phyloP scores from a whole-genome alignment of 1,140 invertebrate species.

The Pantala flavescens region DNA sequence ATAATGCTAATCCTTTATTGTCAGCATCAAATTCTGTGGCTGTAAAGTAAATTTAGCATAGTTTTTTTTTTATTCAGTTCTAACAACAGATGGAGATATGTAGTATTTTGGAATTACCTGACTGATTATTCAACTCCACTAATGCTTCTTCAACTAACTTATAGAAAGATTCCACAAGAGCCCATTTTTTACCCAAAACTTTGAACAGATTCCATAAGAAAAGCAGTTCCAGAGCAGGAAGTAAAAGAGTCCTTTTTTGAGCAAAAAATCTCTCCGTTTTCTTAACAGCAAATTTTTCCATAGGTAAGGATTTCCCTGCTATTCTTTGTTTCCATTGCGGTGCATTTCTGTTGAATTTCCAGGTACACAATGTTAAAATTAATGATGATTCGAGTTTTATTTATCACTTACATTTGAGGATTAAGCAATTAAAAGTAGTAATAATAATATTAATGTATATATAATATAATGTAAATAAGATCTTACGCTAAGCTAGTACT shows the following conservation, averaged over 20 bases:
- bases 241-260: slow-evolving; percentile 59
- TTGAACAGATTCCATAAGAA: slow-evolving; percentile 92
- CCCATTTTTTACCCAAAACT: slow-evolving; percentile 60
- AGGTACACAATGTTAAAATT: background rate
- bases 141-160: slow-evolving; percentile 58
- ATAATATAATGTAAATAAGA: too few relatives aligned
- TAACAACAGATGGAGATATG: background rate
- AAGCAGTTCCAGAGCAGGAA: slow-evolving; percentile 80
- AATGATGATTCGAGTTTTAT: too few relatives aligned
- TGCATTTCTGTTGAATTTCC: slow-evolving; percentile 49
- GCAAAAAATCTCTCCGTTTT: slow-evolving; percentile 68
- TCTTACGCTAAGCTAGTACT: too few relatives aligned
- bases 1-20: slow-evolving; percentile 62
- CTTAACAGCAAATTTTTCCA: slow-evolving; percentile 90
- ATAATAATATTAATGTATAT: too few relatives aligned
- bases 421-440: too few relatives aligned
- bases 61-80: background rate
- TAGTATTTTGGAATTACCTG: slow-evolving; percentile 11
- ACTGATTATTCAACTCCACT: slow-evolving; percentile 27
- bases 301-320: slow-evolving; percentile 89
- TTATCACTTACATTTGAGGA: too few relatives aligned
- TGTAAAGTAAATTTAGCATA: background rate
- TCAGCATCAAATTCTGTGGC: slow-evolving; percentile 55
- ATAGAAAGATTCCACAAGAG: slow-evolving; percentile 56
- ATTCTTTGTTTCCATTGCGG: slow-evolving; percentile 78